These are phyloP conservation scores for Halocaridina rubra DNA, from an alignment of 2,888 invertebrate genomes.

Conservation along the genomic window DNA sequence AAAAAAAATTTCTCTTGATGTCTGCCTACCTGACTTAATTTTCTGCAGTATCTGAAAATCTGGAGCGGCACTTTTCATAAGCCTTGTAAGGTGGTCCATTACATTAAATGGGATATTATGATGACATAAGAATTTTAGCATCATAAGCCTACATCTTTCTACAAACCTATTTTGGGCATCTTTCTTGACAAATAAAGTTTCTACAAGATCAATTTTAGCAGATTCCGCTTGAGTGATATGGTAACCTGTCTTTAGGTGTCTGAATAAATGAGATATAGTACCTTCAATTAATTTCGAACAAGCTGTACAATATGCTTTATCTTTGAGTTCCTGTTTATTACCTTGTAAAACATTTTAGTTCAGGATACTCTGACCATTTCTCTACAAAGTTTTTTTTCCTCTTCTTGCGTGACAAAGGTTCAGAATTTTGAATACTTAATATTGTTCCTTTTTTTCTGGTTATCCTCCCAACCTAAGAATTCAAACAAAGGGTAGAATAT, in stretches of 20 bases:
- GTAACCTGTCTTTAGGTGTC: background rate
- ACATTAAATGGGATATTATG: too few species aligned
- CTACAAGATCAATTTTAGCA: conserved; percentile 4
- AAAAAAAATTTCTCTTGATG: background rate
- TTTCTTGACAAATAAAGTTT: conserved; percentile 11
- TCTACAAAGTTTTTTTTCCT: background rate
- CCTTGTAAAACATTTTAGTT: conserved; percentile 11
- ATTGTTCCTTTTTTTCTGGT: too few species aligned
- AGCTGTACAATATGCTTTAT: conserved; percentile 18
- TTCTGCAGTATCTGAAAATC: background rate
- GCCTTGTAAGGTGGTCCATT: background rate
- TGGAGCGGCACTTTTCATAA: background rate
- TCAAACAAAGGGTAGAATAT: too few species aligned
- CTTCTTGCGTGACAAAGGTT: too few species aligned
- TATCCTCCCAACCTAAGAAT: too few species aligned
- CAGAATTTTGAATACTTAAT: too few species aligned
- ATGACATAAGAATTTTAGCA: background rate
- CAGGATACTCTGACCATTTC: conserved; percentile 22
- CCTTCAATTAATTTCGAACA: conserved; percentile 17
- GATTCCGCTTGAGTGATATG: background rate
- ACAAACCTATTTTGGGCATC: background rate
- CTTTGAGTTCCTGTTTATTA: background rate
- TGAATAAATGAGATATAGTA: conserved; percentile 12
- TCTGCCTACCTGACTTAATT: background rate
- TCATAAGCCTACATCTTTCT: background rate